phyloP scores from a whole-genome alignment of 1,140 invertebrate genomes.

The Globodera rostochiensis region DNA sequence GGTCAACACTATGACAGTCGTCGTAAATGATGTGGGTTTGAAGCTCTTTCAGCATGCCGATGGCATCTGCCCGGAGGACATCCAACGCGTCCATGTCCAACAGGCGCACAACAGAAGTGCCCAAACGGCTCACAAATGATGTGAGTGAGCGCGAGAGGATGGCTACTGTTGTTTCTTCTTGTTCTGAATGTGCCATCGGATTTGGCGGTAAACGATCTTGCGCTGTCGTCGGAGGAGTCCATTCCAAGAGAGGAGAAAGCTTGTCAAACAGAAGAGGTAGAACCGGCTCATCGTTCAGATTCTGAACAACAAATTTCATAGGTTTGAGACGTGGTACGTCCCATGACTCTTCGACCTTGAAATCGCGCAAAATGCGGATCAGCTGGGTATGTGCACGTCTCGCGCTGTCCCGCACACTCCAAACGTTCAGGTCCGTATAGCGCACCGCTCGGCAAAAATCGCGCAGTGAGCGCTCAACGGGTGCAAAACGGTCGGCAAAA shows the following conservation, averaged over 20 bases:
- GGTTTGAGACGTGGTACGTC: no score
- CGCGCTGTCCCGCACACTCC: slow-evolving; percentile 78
- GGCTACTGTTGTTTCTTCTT: not conserved
- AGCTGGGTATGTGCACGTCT: slow-evolving; percentile 59
- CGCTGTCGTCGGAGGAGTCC: not conserved
- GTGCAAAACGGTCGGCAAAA: slow-evolving; percentile 2
- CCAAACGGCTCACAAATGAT: slow-evolving; percentile 8
- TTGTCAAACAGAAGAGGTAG: slow-evolving; percentile 25
- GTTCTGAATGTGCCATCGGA: not conserved
- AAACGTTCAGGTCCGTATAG: slow-evolving; percentile 93
- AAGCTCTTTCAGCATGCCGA: slow-evolving; percentile 30
- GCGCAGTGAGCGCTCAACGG: slow-evolving; percentile 74
- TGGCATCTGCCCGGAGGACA: not conserved
- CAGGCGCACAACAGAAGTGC: not conserved
- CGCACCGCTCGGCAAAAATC: slow-evolving; percentile 9
- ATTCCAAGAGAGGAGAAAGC: not conserved
- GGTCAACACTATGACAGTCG: slow-evolving; percentile 36
- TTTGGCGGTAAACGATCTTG: not conserved
- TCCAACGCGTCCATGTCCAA: slow-evolving; percentile 30
- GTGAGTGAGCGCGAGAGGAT: not conserved
- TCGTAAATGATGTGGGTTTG: slow-evolving; percentile 41
- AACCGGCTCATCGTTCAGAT: slow-evolving; percentile 32
- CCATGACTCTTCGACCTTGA: slow-evolving; percentile 50
- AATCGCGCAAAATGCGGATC: slow-evolving; percentile 55
- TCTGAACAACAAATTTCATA: not conserved